These are phyloP conservation scores for Sepiola atlantica DNA, from an alignment of 2,888 invertebrate genomes.

Conservation along the genomic window DNA sequence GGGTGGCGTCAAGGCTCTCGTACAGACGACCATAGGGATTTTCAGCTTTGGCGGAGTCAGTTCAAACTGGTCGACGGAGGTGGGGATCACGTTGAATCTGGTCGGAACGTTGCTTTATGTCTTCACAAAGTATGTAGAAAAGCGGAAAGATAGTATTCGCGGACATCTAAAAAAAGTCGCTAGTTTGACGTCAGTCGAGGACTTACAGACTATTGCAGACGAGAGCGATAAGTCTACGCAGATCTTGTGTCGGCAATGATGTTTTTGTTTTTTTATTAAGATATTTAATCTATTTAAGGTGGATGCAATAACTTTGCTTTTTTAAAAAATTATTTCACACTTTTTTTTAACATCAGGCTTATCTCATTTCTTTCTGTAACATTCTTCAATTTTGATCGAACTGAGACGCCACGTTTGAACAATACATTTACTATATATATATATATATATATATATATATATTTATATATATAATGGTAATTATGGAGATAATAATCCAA, in stretches of 20 bases:
- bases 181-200: conserved; percentile 60
- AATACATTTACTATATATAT: too few species aligned
- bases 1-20: conserved; percentile 74
- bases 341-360: too few species aligned
- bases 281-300: neutral
- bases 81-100: conserved; percentile 74
- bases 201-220: conserved; percentile 53
- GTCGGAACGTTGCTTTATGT: conserved; percentile 74
- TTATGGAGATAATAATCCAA: too few species aligned
- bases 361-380: too few species aligned
- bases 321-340: too few species aligned
- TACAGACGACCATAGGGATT: conserved; percentile 75
- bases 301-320: too few species aligned
- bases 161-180: conserved; percentile 61
- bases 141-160: conserved; percentile 48
- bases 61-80: conserved; percentile 67
- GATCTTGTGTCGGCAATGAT: neutral
- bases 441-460: too few species aligned
- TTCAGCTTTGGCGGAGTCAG: conserved; percentile 75
- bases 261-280: neutral
- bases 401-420: too few species aligned
- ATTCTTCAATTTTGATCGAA: too few species aligned
- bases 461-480: too few species aligned
- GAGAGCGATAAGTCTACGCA: neutral
- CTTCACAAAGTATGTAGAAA: conserved; percentile 71